Evolutionary conservation across 2,888 invertebrate genomes (phyloP).

Genomic region (Branchipolynoe longqiensis): DNA sequence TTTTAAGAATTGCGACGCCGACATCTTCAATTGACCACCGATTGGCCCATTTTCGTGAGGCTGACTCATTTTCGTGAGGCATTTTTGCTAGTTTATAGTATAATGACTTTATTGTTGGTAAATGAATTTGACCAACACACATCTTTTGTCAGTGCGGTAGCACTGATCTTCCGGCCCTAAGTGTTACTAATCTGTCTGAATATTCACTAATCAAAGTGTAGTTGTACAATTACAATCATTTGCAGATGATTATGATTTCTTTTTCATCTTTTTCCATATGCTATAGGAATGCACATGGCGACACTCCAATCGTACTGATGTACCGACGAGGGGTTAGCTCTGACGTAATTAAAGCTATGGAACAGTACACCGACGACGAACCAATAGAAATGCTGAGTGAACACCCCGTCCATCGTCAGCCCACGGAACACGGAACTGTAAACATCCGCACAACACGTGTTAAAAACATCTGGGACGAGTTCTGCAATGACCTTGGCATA

Average conservation of each 20-base stretch:
- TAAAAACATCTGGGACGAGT: slow-evolving; percentile 68
- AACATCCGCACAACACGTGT: slow-evolving; percentile 8
- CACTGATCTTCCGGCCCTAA: too few species aligned
- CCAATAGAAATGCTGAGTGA: slow-evolving; percentile 9
- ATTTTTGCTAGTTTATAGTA: too few species aligned
- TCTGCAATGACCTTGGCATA: slow-evolving; percentile 68
- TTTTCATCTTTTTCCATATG: background rate
- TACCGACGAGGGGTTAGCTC: slow-evolving; percentile 68
- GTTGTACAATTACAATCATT: too few species aligned
- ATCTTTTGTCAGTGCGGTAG: too few species aligned
- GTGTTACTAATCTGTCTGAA: background rate
- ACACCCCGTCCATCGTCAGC: background rate
- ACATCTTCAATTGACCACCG: too few species aligned
- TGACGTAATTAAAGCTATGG: slow-evolving; percentile 64
- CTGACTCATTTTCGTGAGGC: too few species aligned
- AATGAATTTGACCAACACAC: background rate
- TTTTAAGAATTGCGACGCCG: too few species aligned
- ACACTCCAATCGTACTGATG: slow-evolving; percentile 70
- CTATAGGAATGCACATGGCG: slow-evolving; percentile 70
- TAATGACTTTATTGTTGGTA: too few species aligned
- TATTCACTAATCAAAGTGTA: too few species aligned
- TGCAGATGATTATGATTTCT: background rate
- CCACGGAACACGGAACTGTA: background rate
- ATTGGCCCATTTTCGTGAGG: too few species aligned
- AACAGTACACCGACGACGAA: slow-evolving; percentile 63